phyloP scores from a whole-genome alignment of 1,140 invertebrate genomes.

The Drosophila malerkotliana region DNA sequence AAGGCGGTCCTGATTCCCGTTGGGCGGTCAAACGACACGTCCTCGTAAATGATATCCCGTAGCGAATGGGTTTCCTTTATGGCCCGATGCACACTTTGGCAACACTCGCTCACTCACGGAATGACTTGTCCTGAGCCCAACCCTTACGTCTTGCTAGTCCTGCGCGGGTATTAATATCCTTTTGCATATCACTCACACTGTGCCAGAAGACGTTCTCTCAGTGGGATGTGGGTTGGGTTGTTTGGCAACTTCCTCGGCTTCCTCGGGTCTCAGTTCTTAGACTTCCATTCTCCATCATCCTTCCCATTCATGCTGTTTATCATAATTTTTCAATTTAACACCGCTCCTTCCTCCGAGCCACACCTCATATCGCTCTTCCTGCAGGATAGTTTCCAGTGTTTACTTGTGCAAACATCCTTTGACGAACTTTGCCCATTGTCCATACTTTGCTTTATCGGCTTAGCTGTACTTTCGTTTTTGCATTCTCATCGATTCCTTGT shows the following conservation, averaged over 20 bases:
- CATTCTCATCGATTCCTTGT: conserved; percentile 80
- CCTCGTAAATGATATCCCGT: conserved; percentile 82
- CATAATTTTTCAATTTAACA: conserved; percentile 84
- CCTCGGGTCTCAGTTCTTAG: too few species aligned
- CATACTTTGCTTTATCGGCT: conserved; percentile 69
- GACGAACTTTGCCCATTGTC: conserved; percentile 76
- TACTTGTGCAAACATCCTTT: conserved; percentile 80
- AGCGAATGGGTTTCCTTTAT: conserved; percentile 79
- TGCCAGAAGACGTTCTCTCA: conserved; percentile 29
- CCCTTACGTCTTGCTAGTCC: conserved; percentile 49
- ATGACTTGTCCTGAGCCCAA: conserved; percentile 47
- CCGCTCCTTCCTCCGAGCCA: conserved; percentile 7
- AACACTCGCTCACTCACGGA: conserved; percentile 58
- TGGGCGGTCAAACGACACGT: conserved; percentile 65
- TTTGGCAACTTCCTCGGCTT: conserved; percentile 49
- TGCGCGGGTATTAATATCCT: conserved; percentile 60
- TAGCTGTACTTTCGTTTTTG: conserved; percentile 71
- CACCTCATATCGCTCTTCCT: conserved; percentile 29
- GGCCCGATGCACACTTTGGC: conserved; percentile 70
- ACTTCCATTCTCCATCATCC: not conserved
- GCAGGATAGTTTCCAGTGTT: conserved; percentile 68
- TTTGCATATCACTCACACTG: conserved; percentile 61
- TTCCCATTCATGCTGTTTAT: conserved; percentile 75
- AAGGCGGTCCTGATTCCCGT: conserved; percentile 11
- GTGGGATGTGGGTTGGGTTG: conserved; percentile 64